Base-by-base conservation (phyloP, 2,888 invertebrate genomes). In the Plagodis dolabraria region DNA sequence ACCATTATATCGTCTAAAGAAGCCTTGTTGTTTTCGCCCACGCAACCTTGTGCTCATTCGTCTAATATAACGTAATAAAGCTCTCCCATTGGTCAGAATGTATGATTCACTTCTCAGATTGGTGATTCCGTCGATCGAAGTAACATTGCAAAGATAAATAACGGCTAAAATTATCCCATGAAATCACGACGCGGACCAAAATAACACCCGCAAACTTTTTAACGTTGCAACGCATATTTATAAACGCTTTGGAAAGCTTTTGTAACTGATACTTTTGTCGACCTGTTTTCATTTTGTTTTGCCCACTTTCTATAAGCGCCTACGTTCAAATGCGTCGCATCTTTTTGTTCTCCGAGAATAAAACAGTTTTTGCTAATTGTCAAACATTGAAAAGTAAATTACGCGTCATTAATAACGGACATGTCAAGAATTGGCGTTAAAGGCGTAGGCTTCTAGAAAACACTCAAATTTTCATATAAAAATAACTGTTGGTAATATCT, bases 1-100 rank as follows among this genome's bases (percentile, higher is more conserved):
- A 71, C 73, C 72, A 79, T 82, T 83, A 83, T 85, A 80, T 82
- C 82, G 83, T 83, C 79, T 79, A 85, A 85, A 86, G 70, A 79
- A 87, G 85, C 86, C 88, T 91, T 89, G 91, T 90, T 89, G 75
- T 83, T 70, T 71, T 76, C 84, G 77, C 91, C 92, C 84, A 92
- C 92, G 86, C 81, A 78, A 76, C 69, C 76, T 22, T 2, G 1
- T 22, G 22, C 22, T 22, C 22, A 73, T 64, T 72, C 69, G 72
- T 64, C 83, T 71, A 78, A 89, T 89, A 87, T 87, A 85, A 79
- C 74, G 64, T 73, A 74, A 77, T 79, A 74, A 63, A 69, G 72
- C 70, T 68, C 75, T 72, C 70, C 72, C 64, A 84, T 86, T 83
- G 86, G 83, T 72, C 71, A 76, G 72, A 68, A 67, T 62, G 68